Evolutionary conservation across 2,797 vertebrate genomes (phyloP), one percentile per base, ranked within the genome.

Genomic region (Acanthurus tractus): DNA sequence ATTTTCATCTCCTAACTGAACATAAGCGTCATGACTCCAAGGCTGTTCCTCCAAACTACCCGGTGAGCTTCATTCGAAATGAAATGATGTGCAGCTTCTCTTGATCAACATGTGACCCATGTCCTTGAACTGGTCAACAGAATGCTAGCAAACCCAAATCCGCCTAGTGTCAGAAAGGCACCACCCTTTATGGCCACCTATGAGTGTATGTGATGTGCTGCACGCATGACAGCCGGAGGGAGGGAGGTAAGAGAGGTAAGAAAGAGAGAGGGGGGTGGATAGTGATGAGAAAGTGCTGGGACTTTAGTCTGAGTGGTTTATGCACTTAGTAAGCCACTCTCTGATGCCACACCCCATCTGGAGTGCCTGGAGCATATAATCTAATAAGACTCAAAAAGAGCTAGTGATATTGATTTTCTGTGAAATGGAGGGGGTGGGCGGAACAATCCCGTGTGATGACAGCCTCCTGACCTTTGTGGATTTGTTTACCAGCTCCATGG

Each of bases 331-430:
- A 59, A 78, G 80, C 61, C 65, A 54, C 87, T 88, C 81, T 86
- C 76, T 74, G 83, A 88, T 86, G 88, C 92, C 90, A 92, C 90
- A 89, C 93, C 92, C 88, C 82, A 88, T 84, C 82, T 88, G 81
- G 85, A 92, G 88, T 89, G 90, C 85, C 86, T 73, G 73, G 82
- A 84, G 83, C 89, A 86, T 72, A 90, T 90, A 90, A 93, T 92
- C 90, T 88, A 94, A 94, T 93, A 93, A 93, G 86, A 88, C 78
- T 86, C 76, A 64, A 85, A 84, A 91, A 88, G 88, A 91, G 89
- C 88, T 80, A 85, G 75, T 75, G 79, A 86, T 92, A 94, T 94
- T 87, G 92, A 94, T 94, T 92, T 90, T 91, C 90, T 91, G 83
- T 79, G 72, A 85, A 89, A 90, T 77, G 86, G 86, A 83, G 77